phyloP scores from a whole-genome alignment of 64 coral and sea anemone species.

The Trachythela sp. region DNA sequence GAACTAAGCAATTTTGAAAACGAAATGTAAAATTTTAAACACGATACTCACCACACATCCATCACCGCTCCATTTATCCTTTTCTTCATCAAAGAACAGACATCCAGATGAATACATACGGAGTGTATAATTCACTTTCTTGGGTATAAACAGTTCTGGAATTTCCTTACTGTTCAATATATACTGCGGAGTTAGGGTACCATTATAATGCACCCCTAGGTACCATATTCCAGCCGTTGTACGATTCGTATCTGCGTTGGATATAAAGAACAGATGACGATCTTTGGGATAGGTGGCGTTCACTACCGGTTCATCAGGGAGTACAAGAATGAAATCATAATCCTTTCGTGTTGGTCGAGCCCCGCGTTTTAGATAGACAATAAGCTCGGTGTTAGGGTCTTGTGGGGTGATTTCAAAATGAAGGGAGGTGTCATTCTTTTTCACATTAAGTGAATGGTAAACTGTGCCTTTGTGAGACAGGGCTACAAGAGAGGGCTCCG shows the following conservation, averaged over 20 bases:
- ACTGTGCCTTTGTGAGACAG: not conserved
- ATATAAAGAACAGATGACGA: slow-evolving; percentile 45
- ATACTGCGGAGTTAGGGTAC: not conserved
- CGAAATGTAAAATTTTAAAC: not conserved
- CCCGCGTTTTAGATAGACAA: slow-evolving; percentile 41
- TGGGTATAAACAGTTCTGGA: not conserved
- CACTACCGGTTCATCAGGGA: slow-evolving; percentile 15
- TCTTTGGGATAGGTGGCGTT: not conserved
- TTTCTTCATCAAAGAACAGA: slow-evolving; percentile 45
- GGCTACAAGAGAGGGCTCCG: not conserved
- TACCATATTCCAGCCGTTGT: slow-evolving; percentile 68
- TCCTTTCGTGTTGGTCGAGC: slow-evolving; percentile 39
- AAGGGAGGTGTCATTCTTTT: slow-evolving; percentile 67
- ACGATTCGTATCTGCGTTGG: slow-evolving; percentile 61
- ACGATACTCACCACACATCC: slow-evolving; percentile 53
- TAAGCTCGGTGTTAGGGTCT: slow-evolving; percentile 9
- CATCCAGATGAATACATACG: slow-evolving; percentile 55
- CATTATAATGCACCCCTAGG: not conserved
- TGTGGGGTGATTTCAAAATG: slow-evolving; percentile 33
- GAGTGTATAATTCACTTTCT: slow-evolving; percentile 18
- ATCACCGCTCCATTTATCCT: slow-evolving; percentile 33
- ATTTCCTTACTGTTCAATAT: not conserved
- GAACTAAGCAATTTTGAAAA: too few relatives aligned
- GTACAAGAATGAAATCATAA: slow-evolving; percentile 32
- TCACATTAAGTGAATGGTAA: slow-evolving; percentile 28